These are phyloP conservation scores for Malurus splendens DNA, from an alignment of 2,797 vertebrate genomes.

Conservation along the genomic window DNA sequence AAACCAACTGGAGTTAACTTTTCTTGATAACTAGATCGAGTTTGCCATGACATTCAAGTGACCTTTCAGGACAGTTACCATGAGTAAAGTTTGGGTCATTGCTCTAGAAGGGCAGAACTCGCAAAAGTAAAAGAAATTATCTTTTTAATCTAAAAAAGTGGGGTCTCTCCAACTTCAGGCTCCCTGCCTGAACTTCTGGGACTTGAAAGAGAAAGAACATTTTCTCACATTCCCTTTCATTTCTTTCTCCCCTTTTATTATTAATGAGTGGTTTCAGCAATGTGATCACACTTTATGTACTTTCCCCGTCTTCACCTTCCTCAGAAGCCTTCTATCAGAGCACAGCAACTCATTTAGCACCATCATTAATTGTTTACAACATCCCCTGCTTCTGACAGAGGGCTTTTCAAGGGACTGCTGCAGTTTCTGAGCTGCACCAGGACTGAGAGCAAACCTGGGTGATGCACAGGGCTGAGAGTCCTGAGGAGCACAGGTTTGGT, in stretches of 20 bases:
- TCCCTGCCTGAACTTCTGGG: background rate
- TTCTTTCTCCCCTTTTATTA: constrained; percentile 35
- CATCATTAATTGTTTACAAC: constrained; percentile 3
- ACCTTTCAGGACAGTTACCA: constrained; percentile 32
- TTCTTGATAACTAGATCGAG: constrained; percentile 3
- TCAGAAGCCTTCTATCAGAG: background rate
- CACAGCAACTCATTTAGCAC: constrained; percentile 7
- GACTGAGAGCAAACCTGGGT: background rate
- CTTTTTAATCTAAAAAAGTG: background rate
- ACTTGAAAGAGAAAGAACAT: constrained; percentile 27
- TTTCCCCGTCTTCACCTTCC: background rate
- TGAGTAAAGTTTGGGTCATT: constrained; percentile 18
- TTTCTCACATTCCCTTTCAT: constrained; percentile 37
- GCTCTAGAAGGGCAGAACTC: constrained; percentile 35
- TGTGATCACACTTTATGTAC: background rate
- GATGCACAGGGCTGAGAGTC: background rate
- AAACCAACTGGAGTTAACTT: background rate
- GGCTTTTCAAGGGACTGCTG: background rate
- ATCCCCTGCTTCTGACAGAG: background rate
- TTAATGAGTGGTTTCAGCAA: background rate
- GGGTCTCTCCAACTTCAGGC: background rate
- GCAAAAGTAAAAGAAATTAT: constrained; percentile 4
- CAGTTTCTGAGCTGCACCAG: background rate
- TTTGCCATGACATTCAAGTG: constrained; percentile 1
- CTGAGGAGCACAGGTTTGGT: background rate